phyloP scores from a whole-genome alignment of 2,888 invertebrate species.

The Phaonia tiefii region DNA sequence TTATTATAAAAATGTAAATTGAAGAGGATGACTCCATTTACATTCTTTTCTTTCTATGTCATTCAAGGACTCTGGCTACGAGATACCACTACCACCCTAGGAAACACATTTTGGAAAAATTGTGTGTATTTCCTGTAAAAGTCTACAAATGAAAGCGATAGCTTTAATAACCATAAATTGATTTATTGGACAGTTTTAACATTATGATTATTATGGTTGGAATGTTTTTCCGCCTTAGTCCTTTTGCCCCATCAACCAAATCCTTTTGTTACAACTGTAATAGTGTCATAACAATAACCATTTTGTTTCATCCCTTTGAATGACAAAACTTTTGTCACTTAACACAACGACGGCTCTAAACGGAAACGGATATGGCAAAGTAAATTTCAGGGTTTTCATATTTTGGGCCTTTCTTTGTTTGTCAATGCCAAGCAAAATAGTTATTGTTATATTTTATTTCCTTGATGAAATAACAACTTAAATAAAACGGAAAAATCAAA shows the following conservation, averaged over 20 bases:
- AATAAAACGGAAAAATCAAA: constrained; percentile 29
- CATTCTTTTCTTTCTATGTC: neutral
- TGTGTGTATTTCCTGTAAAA: neutral
- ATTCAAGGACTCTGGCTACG: neutral
- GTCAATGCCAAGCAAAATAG: constrained; percentile 28
- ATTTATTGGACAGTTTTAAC: constrained; percentile 48
- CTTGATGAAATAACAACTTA: neutral
- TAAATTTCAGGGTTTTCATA: neutral
- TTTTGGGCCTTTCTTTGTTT: constrained; percentile 11
- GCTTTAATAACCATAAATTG: constrained; percentile 62
- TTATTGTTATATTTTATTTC: constrained; percentile 21
- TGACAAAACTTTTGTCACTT: constrained; percentile 28
- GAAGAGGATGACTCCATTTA: constrained; percentile 30
- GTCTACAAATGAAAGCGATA: neutral
- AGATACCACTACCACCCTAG: neutral
- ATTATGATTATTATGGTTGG: constrained; percentile 16
- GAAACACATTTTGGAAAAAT: too few species aligned
- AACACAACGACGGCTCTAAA: neutral
- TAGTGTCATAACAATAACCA: constrained; percentile 19
- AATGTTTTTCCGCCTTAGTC: neutral
- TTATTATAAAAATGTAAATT: neutral
- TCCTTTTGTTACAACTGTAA: neutral
- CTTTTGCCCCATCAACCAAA: neutral
- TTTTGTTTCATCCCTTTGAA: constrained; percentile 37
- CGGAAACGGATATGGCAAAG: constrained; percentile 36